Evolutionary conservation across 2,888 invertebrate genomes (phyloP).

Genomic region (Pyrrhopygopsis socrates): DNA sequence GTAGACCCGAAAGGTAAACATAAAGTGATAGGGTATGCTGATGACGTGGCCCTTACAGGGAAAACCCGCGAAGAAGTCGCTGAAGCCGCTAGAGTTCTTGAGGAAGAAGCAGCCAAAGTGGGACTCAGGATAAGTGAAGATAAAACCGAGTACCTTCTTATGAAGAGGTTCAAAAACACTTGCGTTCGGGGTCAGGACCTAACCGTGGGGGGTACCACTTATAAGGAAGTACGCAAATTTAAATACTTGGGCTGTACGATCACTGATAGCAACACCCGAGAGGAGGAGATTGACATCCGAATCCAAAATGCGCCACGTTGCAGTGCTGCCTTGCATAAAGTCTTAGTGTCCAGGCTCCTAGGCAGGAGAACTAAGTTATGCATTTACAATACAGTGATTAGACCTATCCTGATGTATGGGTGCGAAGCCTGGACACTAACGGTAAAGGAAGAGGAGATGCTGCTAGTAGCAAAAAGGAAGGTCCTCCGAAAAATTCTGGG

Average conservation of each 20-base stretch:
- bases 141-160: neutral
- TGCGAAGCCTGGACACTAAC: constrained; percentile 16
- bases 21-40: constrained; percentile 12
- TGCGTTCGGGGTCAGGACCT: neutral
- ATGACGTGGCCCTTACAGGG: neutral
- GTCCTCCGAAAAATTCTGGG: neutral
- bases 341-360: constrained; percentile 26
- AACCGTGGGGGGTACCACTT: neutral
- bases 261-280: neutral
- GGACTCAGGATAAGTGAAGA: too few species aligned
- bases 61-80: constrained; percentile 21
- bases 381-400: neutral
- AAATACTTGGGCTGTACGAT: constrained; percentile 18
- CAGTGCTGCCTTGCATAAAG: neutral
- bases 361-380: neutral
- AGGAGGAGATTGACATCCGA: constrained; percentile 1
- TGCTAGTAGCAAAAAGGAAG: too few species aligned
- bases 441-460: neutral
- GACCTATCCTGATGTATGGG: neutral
- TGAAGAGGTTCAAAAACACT: too few species aligned
- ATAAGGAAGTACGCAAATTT: neutral
- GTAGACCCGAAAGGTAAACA: neutral
- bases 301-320: constrained; percentile 4
- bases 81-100: too few species aligned
- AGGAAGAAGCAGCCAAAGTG: too few species aligned